Evolutionary conservation across 2,113 vertebrate genomes (phyloP).

Genomic region (Colaptes auratus): DNA sequence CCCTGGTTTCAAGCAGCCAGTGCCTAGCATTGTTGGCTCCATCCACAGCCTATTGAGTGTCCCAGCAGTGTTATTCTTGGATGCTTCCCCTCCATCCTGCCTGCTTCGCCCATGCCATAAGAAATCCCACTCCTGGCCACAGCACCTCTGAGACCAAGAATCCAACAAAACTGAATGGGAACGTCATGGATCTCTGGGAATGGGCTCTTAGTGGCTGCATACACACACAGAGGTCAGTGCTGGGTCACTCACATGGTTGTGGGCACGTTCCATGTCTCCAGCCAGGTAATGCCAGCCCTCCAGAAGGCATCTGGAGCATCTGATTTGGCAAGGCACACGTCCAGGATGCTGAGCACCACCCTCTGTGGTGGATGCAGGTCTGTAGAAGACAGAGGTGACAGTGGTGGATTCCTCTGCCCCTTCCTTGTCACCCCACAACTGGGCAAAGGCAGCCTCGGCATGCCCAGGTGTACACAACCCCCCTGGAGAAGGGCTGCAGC

Average conservation of each 20-base stretch:
- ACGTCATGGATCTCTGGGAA: fast-evolving
- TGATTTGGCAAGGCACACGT: fast-evolving
- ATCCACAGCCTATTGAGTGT: fast-evolving
- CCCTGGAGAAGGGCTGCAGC: fast-evolving
- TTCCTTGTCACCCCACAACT: background rate
- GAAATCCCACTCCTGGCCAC: background rate
- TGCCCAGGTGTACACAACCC: fast-evolving
- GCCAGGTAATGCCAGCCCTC: background rate
- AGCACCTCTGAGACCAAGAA: fast-evolving
- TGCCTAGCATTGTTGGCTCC: fast-evolving
- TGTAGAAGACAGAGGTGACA: fast-evolving
- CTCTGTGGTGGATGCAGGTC: fast-evolving
- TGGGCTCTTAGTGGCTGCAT: fast-evolving
- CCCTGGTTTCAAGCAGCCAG: background rate
- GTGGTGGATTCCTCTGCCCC: fast-evolving
- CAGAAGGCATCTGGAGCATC: fast-evolving
- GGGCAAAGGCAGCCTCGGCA: fast-evolving
- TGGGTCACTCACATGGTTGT: fast-evolving
- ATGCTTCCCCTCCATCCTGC: background rate
- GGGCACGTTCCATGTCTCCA: fast-evolving
- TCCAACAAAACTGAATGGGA: fast-evolving
- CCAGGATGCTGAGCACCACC: background rate
- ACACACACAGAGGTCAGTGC: fast-evolving
- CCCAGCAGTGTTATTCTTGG: fast-evolving
- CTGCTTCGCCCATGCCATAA: background rate